These are phyloP conservation scores for Gastracanthus pulcherrimus DNA, from an alignment of 2,888 invertebrate genomes.

Conservation along the genomic window DNA sequence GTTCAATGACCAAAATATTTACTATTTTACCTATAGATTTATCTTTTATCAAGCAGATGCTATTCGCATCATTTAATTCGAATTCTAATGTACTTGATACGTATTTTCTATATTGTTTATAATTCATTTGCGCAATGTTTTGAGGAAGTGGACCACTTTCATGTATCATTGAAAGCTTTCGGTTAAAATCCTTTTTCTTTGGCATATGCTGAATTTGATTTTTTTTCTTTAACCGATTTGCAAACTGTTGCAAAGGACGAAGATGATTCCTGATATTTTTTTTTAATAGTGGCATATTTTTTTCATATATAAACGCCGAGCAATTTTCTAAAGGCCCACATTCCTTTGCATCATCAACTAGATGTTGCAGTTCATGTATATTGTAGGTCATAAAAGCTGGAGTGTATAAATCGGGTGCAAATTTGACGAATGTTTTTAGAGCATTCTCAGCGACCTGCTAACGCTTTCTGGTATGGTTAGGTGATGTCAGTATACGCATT, in stretches of 20 bases:
- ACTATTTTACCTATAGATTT: constrained; percentile 6
- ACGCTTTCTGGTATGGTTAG: neutral
- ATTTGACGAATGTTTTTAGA: neutral
- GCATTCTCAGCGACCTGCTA: neutral
- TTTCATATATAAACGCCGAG: constrained; percentile 6
- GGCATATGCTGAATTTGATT: constrained; percentile 9
- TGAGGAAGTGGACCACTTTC: neutral
- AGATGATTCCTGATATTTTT: constrained; percentile 21
- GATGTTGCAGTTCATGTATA: constrained; percentile 3
- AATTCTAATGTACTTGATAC: neutral
- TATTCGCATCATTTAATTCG: no score
- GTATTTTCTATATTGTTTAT: constrained; percentile 1
- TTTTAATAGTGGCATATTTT: constrained; percentile 22
- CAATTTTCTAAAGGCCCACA: neutral
- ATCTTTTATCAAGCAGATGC: no score
- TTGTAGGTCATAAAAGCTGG: constrained; percentile 12
- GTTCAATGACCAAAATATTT: no score
- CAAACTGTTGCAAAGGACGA: neutral
- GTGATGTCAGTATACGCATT: constrained; percentile 1
- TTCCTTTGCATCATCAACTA: constrained; percentile 1
- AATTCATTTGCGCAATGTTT: neutral
- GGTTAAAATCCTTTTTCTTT: neutral
- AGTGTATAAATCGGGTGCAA: neutral
- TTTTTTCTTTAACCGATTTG: neutral
- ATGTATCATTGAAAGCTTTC: no score